Base-by-base conservation (phyloP, 2,113 vertebrate species). In the Eublepharis macularius region DNA sequence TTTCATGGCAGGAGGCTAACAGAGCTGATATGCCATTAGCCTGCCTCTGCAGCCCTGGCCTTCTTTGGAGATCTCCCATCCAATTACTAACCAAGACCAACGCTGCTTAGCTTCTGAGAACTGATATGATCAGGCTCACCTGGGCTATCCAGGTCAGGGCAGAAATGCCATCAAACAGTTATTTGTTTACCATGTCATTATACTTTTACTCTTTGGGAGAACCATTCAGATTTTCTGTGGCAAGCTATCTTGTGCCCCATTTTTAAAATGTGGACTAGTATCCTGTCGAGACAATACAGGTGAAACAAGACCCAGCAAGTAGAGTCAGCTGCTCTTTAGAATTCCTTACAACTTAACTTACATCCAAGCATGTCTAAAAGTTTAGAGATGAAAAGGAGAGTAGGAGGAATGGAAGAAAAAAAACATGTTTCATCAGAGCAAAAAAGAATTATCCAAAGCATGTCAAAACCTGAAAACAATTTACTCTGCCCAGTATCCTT, bases 391-490 rank as follows among this genome's bases (percentile, higher is more conserved):
- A 36, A 88, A 19, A 73, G 10, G 73, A 73, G 24, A 65, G 21
- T 12, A 81, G n/a, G 9, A 13, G 24, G 49, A 90, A 57, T 51
- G 51, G 80, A 86, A 80, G 32, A 6, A 70, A 45, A 51, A 91
- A 92, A 95, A 63, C 57, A 90, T 57, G 75, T 91, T 95, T 93
- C 86, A 92, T 90, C 76, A 90, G 84, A 72, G 87, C 80, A 90
- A 83, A 95, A 96, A 96, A 95, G 83, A 69, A 1, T 88, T 92
- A 94, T 73, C 92, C 93, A 96, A 95, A 92, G 82, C 88, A 87
- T 91, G 90, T 93, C 90, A 65, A 93, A 94, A 95, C 96, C 95
- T 92, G 94, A 96, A 97, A 97, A 97, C 96, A 96, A 96, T 97
- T 97, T 96, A 93, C 93, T 95, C 91, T 86, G 80, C 84, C 90